phyloP scores from a whole-genome alignment of 2,888 invertebrate genomes.

The Sphaerophoria rueppellii region DNA sequence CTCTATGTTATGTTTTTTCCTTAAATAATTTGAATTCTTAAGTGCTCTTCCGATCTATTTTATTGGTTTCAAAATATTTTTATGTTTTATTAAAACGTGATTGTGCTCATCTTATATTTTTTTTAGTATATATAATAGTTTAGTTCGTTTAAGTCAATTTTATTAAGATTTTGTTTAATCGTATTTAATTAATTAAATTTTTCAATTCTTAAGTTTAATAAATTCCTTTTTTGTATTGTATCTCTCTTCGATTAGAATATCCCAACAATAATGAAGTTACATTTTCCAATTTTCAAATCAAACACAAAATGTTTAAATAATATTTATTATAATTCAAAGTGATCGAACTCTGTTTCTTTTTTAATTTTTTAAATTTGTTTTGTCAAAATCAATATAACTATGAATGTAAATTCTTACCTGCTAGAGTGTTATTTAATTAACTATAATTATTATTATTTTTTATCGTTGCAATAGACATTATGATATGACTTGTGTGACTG shows the following conservation, averaged over 20 bases:
- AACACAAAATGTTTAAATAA: conserved; percentile 7
- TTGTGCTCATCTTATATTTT: conserved; percentile 81
- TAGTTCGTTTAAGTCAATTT: conserved; percentile 63
- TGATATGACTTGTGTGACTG: conserved; percentile 75
- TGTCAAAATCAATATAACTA: conserved; percentile 61
- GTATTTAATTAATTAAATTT: conserved; percentile 47
- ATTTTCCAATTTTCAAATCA: conserved; percentile 21
- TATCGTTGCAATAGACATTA: conserved; percentile 76
- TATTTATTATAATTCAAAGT: background rate
- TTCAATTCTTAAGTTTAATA: conserved; percentile 73
- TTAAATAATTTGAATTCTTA: too few relatives aligned
- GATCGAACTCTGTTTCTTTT: conserved; percentile 32
- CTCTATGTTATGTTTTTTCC: too few relatives aligned
- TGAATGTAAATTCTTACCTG: conserved; percentile 69
- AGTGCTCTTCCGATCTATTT: too few relatives aligned
- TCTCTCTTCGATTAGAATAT: conserved; percentile 70
- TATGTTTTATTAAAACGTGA: conserved; percentile 78
- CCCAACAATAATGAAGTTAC: conserved; percentile 60
- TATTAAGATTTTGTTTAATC: conserved; percentile 47
- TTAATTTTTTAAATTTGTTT: background rate
- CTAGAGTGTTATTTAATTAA: conserved; percentile 65
- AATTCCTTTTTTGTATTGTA: conserved; percentile 73
- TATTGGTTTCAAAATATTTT: conserved; percentile 73
- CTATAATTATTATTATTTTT: conserved; percentile 72
- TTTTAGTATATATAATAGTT: conserved; percentile 68